A percentile compares a stretch with the other conserved stretches of the same genome.
phyloP scores from a whole-genome alignment of 23 tunicate genomes.

The Pegea sp. region DNA sequence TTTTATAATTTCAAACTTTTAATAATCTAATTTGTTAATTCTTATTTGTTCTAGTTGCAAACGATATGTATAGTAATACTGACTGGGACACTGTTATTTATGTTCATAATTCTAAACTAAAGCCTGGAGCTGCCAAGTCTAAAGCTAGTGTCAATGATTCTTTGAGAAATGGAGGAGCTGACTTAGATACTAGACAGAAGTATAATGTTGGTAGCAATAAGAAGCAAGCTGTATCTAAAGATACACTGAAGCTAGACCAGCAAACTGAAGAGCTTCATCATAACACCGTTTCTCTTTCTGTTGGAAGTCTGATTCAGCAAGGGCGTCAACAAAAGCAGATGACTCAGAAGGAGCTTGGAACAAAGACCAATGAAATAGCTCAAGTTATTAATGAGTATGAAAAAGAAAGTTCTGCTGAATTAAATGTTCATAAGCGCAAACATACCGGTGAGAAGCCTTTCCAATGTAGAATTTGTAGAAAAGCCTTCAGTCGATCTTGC shows the following conservation, averaged over 20 bases:
- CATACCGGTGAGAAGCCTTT: no score
- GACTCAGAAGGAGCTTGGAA: constrained; percentile 91
- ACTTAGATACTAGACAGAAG: constrained; percentile 70
- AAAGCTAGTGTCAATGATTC: constrained; percentile 55
- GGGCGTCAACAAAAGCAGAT: constrained; percentile 71
- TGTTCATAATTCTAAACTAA: no score
- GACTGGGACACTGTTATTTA: no score
- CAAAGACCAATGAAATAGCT: constrained; percentile 83
- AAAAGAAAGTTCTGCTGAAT: no score
- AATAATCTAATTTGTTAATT: no score
- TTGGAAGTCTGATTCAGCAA: constrained; percentile 80
- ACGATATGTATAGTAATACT: no score
- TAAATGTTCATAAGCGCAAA: no score
- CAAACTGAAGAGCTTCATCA: constrained; percentile 95
- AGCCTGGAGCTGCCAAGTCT: constrained; percentile 57
- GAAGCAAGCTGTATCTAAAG: constrained; percentile 49
- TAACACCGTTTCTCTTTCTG: constrained; percentile 39
- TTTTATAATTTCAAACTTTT: no score
- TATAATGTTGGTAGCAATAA: constrained; percentile 51
- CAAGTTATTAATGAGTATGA: constrained; percentile 94
- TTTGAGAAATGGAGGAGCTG: constrained; percentile 42
- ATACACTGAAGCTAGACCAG: constrained; percentile 84
- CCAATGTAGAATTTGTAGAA: no score
- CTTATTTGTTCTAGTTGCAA: no score
- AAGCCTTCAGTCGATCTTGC: no score